These are phyloP conservation scores for Wiebesia pumilae DNA, from an alignment of 1,140 invertebrate genomes.

Conservation along the genomic window DNA sequence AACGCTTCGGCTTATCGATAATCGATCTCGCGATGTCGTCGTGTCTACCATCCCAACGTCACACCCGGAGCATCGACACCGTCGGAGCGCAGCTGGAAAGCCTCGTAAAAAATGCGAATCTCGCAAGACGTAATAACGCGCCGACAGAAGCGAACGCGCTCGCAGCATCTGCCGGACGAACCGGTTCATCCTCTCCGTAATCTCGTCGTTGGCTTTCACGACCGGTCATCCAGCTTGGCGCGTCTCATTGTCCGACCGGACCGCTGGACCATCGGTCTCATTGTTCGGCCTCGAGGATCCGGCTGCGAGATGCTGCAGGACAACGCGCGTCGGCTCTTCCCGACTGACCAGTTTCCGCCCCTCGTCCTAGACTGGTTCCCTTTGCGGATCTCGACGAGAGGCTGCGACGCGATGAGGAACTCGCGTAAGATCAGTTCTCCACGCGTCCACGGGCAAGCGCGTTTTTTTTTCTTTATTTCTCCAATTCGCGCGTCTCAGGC, in stretches of 20 bases:
- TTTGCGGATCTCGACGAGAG: neutral
- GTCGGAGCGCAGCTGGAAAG: neutral
- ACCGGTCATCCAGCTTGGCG: conserved; percentile 42
- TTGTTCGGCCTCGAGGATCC: conserved; percentile 62
- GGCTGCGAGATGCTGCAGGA: conserved; percentile 46
- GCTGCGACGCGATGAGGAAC: neutral
- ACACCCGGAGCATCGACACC: no score
- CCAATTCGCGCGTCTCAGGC: neutral
- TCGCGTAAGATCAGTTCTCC: conserved; percentile 51
- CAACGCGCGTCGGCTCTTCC: conserved; percentile 48
- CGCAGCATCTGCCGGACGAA: conserved; percentile 50
- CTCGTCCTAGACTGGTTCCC: conserved; percentile 53
- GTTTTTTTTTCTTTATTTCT: neutral
- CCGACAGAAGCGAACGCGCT: neutral
- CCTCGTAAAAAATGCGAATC: neutral
- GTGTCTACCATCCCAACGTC: neutral
- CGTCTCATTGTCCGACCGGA: conserved; percentile 60
- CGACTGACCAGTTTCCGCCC: conserved; percentile 56
- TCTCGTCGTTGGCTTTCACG: conserved; percentile 51
- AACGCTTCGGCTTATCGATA: no score
- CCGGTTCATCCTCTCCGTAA: conserved; percentile 35
- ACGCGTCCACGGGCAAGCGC: conserved; percentile 21
- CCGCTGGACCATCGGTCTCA: conserved; percentile 70
- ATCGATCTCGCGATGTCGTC: neutral
- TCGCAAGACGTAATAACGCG: neutral